A percentile compares a stretch with the other conserved stretches of the same genome.
Evolutionary conservation across 2,888 invertebrate genomes (phyloP).

Genomic region (Spodoptera littoralis): DNA sequence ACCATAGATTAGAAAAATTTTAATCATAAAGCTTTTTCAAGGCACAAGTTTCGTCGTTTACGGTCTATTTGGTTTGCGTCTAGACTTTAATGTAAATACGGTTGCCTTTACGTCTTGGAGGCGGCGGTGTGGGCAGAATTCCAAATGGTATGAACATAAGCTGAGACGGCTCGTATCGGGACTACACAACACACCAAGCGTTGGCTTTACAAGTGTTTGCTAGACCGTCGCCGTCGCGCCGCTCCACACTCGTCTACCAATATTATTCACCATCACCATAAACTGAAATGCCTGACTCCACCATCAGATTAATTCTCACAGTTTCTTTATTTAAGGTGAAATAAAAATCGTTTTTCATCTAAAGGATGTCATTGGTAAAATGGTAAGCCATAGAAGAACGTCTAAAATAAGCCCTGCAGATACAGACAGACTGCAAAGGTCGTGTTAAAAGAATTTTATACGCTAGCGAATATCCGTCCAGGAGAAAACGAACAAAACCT

Average conservation of each 20-base stretch:
- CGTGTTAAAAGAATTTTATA: constrained; percentile 16
- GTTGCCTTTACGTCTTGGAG: constrained; percentile 18
- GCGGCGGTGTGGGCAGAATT: constrained; percentile 43
- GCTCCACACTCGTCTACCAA: constrained; percentile 6
- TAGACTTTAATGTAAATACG: constrained; percentile 43
- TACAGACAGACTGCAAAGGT: not conserved
- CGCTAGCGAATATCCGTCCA: constrained; percentile 15
- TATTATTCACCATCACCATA: constrained; percentile 17
- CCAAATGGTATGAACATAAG: constrained; percentile 47
- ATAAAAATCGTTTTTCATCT: not conserved
- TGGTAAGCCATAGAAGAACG: not conserved
- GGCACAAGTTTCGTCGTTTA: constrained; percentile 15
- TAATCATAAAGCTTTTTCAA: constrained; percentile 6
- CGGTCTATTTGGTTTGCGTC: constrained; percentile 41
- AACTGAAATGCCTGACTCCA: constrained; percentile 1
- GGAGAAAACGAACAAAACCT: constrained; percentile 25
- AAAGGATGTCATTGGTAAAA: not conserved
- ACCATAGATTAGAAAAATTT: constrained; percentile 34
- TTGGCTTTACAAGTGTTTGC: constrained; percentile 46
- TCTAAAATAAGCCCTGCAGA: not conserved
- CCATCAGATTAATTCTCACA: not conserved
- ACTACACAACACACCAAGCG: constrained; percentile 35
- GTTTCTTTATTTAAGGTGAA: no score
- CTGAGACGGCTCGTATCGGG: constrained; percentile 34
- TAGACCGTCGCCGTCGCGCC: constrained; percentile 19